These are phyloP conservation scores for Parelbella ahira DNA, from an alignment of 2,888 invertebrate species.

Conservation along the genomic window DNA sequence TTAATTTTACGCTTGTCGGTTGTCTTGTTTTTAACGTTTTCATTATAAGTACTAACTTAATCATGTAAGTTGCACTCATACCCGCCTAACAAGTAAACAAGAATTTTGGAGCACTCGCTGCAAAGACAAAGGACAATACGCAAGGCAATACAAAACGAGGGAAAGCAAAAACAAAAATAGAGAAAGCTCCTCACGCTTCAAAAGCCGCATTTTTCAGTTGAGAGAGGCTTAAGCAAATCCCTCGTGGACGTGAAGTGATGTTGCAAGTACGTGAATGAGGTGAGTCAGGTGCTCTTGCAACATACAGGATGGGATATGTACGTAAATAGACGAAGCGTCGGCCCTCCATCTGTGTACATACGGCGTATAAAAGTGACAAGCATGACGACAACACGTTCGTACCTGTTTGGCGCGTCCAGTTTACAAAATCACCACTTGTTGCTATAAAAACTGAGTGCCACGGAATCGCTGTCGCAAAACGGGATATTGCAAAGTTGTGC, in stretches of 20 bases:
- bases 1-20: too few relatives aligned
- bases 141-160: constrained; percentile 1
- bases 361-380: constrained; percentile 29
- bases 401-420: constrained; percentile 17
- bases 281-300: constrained; percentile 59
- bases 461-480: constrained; percentile 16
- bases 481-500: constrained; percentile 3
- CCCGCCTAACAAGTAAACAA: too few relatives aligned
- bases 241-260: constrained; percentile 25
- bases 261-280: constrained; percentile 45
- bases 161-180: constrained; percentile 5
- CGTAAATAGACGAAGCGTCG: constrained; percentile 48
- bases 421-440: constrained; percentile 14
- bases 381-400: constrained; percentile 27
- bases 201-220: constrained; percentile 16
- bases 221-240: constrained; percentile 26
- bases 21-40: too few relatives aligned
- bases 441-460: constrained; percentile 9
- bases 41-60: too few relatives aligned
- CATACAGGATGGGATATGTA: constrained; percentile 41
- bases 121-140: constrained; percentile 5
- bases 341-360: constrained; percentile 56
- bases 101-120: neutral
- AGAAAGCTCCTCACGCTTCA: constrained; percentile 8
- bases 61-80: too few relatives aligned